These are phyloP conservation scores for Microplitis manilae DNA, from an alignment of 2,888 invertebrate genomes.

Conservation along the genomic window DNA sequence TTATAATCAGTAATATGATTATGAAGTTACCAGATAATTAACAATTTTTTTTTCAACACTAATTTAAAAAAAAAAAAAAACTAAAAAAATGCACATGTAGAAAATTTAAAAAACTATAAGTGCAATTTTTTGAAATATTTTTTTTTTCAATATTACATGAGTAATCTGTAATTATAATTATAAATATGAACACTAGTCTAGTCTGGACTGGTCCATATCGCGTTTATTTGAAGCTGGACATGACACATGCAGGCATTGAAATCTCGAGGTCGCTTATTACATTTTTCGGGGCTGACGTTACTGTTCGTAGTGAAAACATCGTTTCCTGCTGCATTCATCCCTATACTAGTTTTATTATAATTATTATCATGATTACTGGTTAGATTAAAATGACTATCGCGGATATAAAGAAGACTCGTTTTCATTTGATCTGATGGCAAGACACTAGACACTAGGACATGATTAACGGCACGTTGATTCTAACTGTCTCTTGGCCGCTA, in stretches of 20 bases:
- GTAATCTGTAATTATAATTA: too few relatives aligned
- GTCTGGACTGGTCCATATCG: too few relatives aligned
- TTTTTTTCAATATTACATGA: too few relatives aligned
- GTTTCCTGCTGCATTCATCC: neutral
- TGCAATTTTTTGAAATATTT: too few relatives aligned
- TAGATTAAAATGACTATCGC: neutral
- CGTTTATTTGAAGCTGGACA: too few relatives aligned
- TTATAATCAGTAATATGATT: too few relatives aligned
- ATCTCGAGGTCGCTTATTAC: neutral
- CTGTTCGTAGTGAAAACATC: constrained; percentile 28
- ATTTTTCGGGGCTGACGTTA: constrained; percentile 9
- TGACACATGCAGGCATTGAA: constrained; percentile 6
- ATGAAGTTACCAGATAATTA: too few relatives aligned
- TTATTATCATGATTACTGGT: neutral
- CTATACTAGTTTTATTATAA: neutral
- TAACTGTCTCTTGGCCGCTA: constrained; percentile 42
- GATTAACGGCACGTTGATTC: constrained; percentile 41
- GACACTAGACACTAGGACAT: constrained; percentile 28
- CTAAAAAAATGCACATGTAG: too few relatives aligned
- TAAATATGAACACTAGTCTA: too few relatives aligned
- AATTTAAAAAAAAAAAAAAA: too few relatives aligned
- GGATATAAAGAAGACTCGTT: constrained; percentile 24
- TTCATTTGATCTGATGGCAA: constrained; percentile 33
- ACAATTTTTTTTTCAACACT: too few relatives aligned
- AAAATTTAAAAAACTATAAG: too few relatives aligned